A percentile compares a stretch with the other conserved stretches of the same genome.
Conservation (phyloP, 2,797 vertebrate genomes). For the Mormyrus proboscirostris region DNA sequence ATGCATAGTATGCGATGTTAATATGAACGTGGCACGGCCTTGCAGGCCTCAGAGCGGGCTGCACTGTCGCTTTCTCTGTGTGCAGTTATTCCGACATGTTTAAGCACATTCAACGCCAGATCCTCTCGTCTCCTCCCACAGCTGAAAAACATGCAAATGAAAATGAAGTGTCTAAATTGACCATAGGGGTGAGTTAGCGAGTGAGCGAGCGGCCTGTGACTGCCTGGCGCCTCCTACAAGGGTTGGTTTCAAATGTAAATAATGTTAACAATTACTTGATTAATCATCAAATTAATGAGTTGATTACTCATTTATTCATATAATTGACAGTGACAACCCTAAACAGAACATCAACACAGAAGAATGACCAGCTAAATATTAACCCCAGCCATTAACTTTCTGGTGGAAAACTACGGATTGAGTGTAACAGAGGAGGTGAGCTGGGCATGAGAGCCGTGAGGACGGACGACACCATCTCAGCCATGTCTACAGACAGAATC, state of each 20-base stretch:
- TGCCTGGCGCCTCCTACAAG: neutral
- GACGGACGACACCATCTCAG: slow-evolving; percentile 35
- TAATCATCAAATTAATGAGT: neutral
- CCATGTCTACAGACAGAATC: neutral
- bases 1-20: neutral
- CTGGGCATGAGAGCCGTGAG: neutral
- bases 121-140: neutral
- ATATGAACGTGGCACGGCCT: neutral
- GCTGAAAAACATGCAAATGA: neutral
- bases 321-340: neutral
- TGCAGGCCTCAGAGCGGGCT: neutral
- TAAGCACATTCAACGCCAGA: neutral
- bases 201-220: neutral
- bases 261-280: neutral
- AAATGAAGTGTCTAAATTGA: neutral
- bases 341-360: slow-evolving; percentile 10
- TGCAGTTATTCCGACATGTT: neutral
- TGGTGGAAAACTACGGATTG: slow-evolving; percentile 38
- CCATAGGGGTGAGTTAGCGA: neutral
- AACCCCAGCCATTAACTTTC: slow-evolving; percentile 43
- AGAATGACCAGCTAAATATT: slow-evolving; percentile 31
- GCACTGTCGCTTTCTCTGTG: neutral
- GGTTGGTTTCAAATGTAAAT: neutral
- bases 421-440: slow-evolving; percentile 7
- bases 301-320: neutral